Evolutionary conservation across 2,113 vertebrate species (phyloP), one percentile per base, ranked within the genome.

Genomic region (Boulengeromyrus knoepffleri): DNA sequence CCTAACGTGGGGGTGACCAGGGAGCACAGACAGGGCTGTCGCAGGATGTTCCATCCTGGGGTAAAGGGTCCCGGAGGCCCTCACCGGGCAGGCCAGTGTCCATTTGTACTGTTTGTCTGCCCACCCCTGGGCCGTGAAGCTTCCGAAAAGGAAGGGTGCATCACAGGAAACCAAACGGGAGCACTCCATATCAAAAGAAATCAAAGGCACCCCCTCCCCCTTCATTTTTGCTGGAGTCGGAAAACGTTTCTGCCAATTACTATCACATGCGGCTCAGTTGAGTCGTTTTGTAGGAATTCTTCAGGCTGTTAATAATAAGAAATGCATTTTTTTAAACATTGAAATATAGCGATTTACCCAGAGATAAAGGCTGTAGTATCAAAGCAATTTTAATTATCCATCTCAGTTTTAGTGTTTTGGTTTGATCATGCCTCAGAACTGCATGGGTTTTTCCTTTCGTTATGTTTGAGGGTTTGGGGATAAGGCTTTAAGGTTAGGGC

Each of bases 1-100:
- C 70, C 84, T 89, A 87, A 91, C 85, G 91, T 88, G 91, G 87
- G 80, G 89, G 46, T 89, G 92, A 89, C 83, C 84, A 62, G 87
- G 86, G 90, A 91, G 88, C 80, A 87, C 47, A 47, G 89, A 91
- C 89, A 89, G 87, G 70, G 52, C 90, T 90, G 89, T 88, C 42
- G 62, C 52, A 77, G 74, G 85, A 84, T 88, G 52, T 89, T 52
- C 70, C 52, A 45, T 24, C 47, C 49, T 39, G 36, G 39, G 90
- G 42, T 88, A 88, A 80, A 70, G 85, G 47, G 56, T n/a, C 58
- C 56, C 5, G 21, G 42, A 13, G 39, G 88, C 88, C 62, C 66
- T 3, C n/a, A 42, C 1, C 0, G 88, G 19, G 6, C 46, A 89
- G 10, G 70, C 24, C 19, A 8, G 3, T 21, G 7, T 49, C 58